Evolutionary conservation across 2,888 invertebrate genomes (phyloP).

Genomic region (Thalpophila matura): DNA sequence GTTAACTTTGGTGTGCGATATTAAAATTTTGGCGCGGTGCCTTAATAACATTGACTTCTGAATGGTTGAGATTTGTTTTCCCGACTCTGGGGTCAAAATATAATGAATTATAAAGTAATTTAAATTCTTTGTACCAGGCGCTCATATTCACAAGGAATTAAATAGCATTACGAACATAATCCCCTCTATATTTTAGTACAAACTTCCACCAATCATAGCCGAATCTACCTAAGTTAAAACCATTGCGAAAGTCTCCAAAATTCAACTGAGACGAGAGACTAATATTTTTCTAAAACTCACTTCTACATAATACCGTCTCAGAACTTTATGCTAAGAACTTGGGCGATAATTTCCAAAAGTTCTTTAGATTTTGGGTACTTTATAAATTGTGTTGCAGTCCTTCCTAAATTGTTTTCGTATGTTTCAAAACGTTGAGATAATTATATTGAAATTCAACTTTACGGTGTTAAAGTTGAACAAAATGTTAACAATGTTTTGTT

Average conservation of each 20-base stretch:
- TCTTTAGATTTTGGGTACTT: conserved; percentile 64
- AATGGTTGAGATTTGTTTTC: conserved; percentile 46
- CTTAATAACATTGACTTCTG: conserved; percentile 51
- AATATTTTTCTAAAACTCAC: conserved; percentile 70
- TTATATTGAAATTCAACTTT: conserved; percentile 60
- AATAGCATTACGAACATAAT: no score
- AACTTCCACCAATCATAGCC: conserved; percentile 2
- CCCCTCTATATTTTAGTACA: conserved; percentile 23
- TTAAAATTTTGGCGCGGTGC: conserved; percentile 55
- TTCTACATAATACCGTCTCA: conserved; percentile 71
- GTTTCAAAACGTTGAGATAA: conserved; percentile 57
- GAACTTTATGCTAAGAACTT: conserved; percentile 72
- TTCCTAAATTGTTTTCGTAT: conserved; percentile 66
- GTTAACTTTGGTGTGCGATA: conserved; percentile 59
- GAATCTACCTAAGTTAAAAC: conserved; percentile 46
- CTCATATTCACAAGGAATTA: no score
- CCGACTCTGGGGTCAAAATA: conserved; percentile 25
- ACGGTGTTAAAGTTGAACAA: conserved; percentile 33
- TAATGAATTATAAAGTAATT: no score
- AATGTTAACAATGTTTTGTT: conserved; percentile 55
- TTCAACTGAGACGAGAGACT: conserved; percentile 54
- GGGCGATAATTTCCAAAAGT: conserved; percentile 76
- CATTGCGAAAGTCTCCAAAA: conserved; percentile 44
- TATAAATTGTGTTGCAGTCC: conserved; percentile 68
- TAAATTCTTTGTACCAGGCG: no score